These are phyloP conservation scores for Drosophila pseudotalamancana DNA, from an alignment of 2,888 invertebrate species.

Conservation along the genomic window DNA sequence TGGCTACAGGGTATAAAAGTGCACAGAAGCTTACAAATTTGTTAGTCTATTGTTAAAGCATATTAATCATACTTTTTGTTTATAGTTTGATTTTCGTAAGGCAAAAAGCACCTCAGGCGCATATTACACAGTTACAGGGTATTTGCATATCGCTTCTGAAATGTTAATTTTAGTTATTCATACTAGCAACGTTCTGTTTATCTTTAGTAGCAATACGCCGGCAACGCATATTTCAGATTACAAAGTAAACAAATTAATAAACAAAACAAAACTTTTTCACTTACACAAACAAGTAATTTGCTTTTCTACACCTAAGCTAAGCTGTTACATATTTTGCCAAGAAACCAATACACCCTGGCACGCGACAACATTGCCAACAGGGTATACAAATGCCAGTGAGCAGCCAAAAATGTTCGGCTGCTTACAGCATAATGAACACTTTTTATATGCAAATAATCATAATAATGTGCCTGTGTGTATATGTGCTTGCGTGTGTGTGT, in stretches of 20 bases:
- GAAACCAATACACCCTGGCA: background rate
- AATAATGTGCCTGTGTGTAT: slow-evolving; percentile 34
- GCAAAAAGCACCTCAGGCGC: too few species aligned
- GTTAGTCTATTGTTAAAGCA: background rate
- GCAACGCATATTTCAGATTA: too few species aligned
- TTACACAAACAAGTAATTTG: background rate
- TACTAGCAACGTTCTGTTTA: too few species aligned
- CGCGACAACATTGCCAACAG: background rate
- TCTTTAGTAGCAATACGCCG: too few species aligned
- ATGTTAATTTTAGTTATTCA: too few species aligned
- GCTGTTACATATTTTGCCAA: background rate
- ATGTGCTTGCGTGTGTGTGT: background rate
- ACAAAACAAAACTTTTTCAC: background rate
- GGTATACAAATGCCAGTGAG: slow-evolving; percentile 14
- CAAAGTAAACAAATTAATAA: background rate
- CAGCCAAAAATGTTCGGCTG: slow-evolving; percentile 28
- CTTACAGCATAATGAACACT: slow-evolving; percentile 69
- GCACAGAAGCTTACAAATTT: background rate
- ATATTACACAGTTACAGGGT: too few species aligned
- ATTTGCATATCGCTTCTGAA: too few species aligned
- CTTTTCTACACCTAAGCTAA: background rate
- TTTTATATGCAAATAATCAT: slow-evolving; percentile 74
- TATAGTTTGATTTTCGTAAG: too few species aligned
- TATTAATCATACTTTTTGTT: background rate
- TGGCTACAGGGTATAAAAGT: background rate